Evolutionary conservation across 2,113 vertebrate genomes (phyloP).

Genomic region (Python bivittatus): DNA sequence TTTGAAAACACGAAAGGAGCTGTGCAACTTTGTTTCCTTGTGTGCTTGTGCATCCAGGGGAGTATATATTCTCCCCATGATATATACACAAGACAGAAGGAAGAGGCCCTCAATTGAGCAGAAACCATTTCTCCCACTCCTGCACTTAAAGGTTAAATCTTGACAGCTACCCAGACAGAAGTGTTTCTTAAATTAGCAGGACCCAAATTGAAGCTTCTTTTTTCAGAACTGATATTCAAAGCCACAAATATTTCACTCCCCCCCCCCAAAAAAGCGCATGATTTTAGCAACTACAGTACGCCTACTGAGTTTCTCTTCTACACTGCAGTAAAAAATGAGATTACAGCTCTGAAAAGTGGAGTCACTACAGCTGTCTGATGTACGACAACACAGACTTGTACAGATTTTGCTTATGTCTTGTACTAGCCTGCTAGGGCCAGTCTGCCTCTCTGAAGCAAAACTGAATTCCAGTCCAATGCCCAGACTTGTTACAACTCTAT

Average conservation of each 20-base stretch:
- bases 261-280: neutral
- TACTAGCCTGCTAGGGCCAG: accelerated
- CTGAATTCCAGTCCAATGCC: neutral
- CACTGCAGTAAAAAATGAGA: constrained; percentile 1
- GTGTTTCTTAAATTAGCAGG: neutral
- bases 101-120: constrained; percentile 38
- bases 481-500: neutral
- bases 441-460: accelerated
- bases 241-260: constrained; percentile 14
- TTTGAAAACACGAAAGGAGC: neutral
- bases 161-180: neutral
- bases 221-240: constrained; percentile 39
- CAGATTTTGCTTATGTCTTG: neutral
- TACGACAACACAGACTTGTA: neutral
- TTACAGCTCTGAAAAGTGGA: constrained; percentile 28
- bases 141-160: neutral
- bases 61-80: neutral
- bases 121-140: neutral
- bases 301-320: neutral
- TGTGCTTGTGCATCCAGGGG: constrained; percentile 28
- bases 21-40: constrained; percentile 42
- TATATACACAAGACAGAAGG: constrained; percentile 11
- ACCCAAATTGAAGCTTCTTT: constrained; percentile 27
- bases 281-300: neutral
- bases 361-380: accelerated